phyloP scores from a whole-genome alignment of 2,797 vertebrate genomes.

The Cyprinodon diabolis region DNA sequence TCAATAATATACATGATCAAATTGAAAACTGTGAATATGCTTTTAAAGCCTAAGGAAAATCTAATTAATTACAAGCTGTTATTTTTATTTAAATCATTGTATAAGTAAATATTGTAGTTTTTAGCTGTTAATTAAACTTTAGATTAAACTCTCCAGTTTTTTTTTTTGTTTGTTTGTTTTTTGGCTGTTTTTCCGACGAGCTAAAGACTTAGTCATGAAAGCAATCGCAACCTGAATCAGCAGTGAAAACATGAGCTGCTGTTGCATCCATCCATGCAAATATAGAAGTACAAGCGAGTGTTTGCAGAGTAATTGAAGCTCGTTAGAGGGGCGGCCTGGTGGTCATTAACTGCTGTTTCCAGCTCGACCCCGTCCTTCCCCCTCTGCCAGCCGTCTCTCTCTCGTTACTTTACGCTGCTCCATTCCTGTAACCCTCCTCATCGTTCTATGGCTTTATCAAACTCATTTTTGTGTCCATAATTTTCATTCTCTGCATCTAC shows the following conservation, averaged over 20 bases:
- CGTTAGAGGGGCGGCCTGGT: constrained; percentile 59
- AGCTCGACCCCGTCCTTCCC: constrained; percentile 34
- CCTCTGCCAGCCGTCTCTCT: constrained; percentile 8
- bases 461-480: constrained; percentile 10
- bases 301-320: constrained; percentile 68
- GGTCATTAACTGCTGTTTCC: constrained; percentile 76
- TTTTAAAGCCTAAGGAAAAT: not conserved
- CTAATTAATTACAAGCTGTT: not conserved
- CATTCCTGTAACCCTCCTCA: constrained; percentile 23
- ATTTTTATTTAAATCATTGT: not conserved
- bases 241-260: constrained; percentile 7
- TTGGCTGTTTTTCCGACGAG: not conserved
- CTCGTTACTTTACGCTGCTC: constrained; percentile 11
- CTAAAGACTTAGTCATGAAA: not conserved
- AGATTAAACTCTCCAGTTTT: not conserved
- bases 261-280: not conserved
- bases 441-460: constrained; percentile 9
- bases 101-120: not conserved
- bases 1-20: not conserved
- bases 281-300: constrained; percentile 1
- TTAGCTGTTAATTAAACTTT: not conserved
- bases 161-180: not conserved
- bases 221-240: constrained; percentile 1
- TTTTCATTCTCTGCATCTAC: constrained; percentile 12
- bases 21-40: not conserved